These are phyloP conservation scores for Asobara japonica DNA, from an alignment of 1,140 invertebrate species.

Conservation along the genomic window DNA sequence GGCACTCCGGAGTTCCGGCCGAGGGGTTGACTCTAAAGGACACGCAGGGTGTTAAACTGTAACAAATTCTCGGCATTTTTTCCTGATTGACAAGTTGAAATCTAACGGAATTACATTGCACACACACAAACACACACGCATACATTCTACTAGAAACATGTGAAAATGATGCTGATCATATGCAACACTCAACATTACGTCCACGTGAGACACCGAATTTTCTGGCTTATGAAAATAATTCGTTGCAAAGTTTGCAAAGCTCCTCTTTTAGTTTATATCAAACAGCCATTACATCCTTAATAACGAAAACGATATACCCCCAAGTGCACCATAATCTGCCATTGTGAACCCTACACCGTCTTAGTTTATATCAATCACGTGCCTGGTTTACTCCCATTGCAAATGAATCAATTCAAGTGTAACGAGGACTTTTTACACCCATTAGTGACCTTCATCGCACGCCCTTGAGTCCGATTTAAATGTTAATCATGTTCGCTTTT, in stretches of 20 bases:
- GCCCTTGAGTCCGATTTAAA: constrained; percentile 9
- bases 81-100: constrained; percentile 24
- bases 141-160: too few relatives aligned
- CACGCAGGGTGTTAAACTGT: constrained; percentile 12
- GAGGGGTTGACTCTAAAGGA: constrained; percentile 16
- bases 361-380: background rate
- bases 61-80: constrained; percentile 15
- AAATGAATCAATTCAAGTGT: background rate
- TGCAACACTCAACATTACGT: too few relatives aligned
- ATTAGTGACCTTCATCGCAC: constrained; percentile 1
- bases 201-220: too few relatives aligned
- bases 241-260: too few relatives aligned
- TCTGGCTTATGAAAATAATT: too few relatives aligned
- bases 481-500: constrained; percentile 19
- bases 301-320: background rate
- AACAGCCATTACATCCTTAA: too few relatives aligned
- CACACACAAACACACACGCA: background rate
- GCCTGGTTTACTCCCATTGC: background rate
- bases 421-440: background rate
- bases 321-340: too few relatives aligned
- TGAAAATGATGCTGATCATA: too few relatives aligned
- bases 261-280: too few relatives aligned
- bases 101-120: background rate
- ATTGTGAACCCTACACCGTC: too few relatives aligned
- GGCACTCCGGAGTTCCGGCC: constrained; percentile 28